Evolutionary conservation across 1,140 invertebrate genomes (phyloP).

Genomic region (Dolichoris vasculosae): DNA sequence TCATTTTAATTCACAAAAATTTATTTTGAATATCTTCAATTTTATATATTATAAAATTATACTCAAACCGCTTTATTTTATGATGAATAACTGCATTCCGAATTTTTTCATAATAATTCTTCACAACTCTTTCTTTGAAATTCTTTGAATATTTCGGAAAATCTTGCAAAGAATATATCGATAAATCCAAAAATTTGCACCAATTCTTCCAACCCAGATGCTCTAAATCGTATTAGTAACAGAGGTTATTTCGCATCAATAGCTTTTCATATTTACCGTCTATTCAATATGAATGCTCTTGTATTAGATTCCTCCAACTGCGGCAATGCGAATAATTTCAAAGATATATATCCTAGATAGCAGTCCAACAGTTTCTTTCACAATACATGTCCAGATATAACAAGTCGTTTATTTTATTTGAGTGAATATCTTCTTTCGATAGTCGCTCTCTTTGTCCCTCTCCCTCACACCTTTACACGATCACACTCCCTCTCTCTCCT

Average conservation of each 20-base stretch:
- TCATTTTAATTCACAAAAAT: too few species aligned
- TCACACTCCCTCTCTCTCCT: too few species aligned
- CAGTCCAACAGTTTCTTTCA: not conserved
- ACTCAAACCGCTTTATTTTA: too few species aligned
- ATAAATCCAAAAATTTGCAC: not conserved
- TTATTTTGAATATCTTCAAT: not conserved
- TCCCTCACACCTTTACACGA: too few species aligned
- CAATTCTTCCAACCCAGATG: not conserved
- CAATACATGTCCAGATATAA: not conserved
- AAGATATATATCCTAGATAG: conserved; percentile 21
- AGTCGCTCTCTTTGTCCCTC: not conserved
- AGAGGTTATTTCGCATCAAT: not conserved
- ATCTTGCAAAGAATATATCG: not conserved
- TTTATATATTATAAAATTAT: too few species aligned
- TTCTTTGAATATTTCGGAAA: not conserved
- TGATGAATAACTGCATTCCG: too few species aligned
- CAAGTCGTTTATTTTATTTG: not conserved
- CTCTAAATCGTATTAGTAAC: not conserved
- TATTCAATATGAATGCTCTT: not conserved
- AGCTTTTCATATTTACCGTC: not conserved
- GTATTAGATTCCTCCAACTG: not conserved
- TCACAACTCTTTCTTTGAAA: not conserved
- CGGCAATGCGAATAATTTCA: conserved; percentile 7
- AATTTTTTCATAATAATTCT: not conserved
- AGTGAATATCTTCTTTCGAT: not conserved